Conservation (phyloP, 2,113 vertebrate species). For the Prolemur simus region DNA sequence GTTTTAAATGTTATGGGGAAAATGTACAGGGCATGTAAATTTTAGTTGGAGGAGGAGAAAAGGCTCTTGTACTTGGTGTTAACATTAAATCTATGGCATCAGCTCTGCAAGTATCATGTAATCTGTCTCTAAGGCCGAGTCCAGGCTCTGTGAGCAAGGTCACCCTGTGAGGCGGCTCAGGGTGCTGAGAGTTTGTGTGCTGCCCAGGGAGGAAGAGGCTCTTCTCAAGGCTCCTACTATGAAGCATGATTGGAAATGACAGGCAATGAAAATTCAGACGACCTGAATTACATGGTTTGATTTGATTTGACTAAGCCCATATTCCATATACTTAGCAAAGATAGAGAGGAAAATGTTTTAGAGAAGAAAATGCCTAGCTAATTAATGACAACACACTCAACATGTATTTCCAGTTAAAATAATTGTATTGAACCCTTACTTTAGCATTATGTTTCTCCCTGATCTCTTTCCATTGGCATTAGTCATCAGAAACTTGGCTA, state of each 20-base stretch:
- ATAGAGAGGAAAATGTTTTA: background rate
- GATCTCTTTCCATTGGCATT: background rate
- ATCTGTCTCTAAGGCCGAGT: background rate
- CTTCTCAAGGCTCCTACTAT: background rate
- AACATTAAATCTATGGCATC: background rate
- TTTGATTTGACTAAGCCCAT: constrained; percentile 60
- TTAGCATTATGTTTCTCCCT: background rate
- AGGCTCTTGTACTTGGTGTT: background rate
- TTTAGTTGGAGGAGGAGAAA: background rate
- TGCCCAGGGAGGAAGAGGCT: background rate
- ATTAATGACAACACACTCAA: constrained; percentile 47
- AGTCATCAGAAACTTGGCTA: constrained; percentile 1
- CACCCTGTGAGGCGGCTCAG: background rate
- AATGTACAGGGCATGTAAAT: background rate
- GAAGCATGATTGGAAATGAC: constrained; percentile 50
- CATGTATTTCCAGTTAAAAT: constrained; percentile 6
- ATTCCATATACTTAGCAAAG: constrained; percentile 17
- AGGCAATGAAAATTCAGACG: constrained; percentile 54
- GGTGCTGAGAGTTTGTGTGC: background rate
- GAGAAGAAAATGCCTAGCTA: constrained; percentile 28
- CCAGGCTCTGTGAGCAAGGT: background rate
- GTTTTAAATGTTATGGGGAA: background rate
- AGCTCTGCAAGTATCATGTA: background rate
- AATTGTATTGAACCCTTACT: background rate
- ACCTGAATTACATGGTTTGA: constrained; percentile 56